Percentiles rank a stretch among this genome's conserved stretches.
These are phyloP conservation scores for Orthosia gracilis DNA, from an alignment of 2,888 invertebrate species.

Conservation along the genomic window DNA sequence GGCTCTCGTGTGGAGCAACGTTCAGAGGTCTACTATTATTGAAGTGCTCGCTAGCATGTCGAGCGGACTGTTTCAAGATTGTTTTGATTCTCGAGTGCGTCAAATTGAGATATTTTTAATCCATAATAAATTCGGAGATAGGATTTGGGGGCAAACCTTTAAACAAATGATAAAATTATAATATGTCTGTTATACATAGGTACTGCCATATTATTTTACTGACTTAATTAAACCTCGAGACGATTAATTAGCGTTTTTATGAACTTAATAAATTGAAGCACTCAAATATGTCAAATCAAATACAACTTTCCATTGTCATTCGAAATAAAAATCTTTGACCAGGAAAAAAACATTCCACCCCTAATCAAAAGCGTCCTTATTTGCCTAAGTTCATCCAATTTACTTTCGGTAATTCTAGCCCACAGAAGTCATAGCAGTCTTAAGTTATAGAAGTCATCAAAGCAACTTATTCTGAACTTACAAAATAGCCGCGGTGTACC, in stretches of 20 bases:
- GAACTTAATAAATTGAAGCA: no score
- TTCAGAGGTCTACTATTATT: conserved; percentile 77
- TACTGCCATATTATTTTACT: neutral
- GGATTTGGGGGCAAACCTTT: neutral
- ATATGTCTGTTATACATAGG: neutral
- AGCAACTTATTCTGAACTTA: conserved; percentile 55
- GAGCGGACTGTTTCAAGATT: conserved; percentile 65
- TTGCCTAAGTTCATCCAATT: neutral
- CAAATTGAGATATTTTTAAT: conserved; percentile 38
- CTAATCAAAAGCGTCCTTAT: neutral
- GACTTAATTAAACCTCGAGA: neutral
- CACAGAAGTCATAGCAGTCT: conserved; percentile 16
- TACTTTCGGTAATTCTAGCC: neutral
- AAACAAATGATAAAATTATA: neutral
- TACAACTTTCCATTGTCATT: no score
- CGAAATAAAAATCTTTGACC: neutral
- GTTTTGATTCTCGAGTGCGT: conserved; percentile 59
- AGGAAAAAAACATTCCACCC: no score
- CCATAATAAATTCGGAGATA: conserved; percentile 4
- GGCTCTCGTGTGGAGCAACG: conserved; percentile 82
- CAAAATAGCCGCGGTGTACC: conserved; percentile 77
- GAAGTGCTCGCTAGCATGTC: conserved; percentile 74
- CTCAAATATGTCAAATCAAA: neutral
- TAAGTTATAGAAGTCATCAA: neutral
- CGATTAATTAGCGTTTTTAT: neutral